Evolutionary conservation across 2,797 vertebrate genomes (phyloP), one percentile per base, ranked within the genome.

Genomic region (Nannoperca australis): DNA sequence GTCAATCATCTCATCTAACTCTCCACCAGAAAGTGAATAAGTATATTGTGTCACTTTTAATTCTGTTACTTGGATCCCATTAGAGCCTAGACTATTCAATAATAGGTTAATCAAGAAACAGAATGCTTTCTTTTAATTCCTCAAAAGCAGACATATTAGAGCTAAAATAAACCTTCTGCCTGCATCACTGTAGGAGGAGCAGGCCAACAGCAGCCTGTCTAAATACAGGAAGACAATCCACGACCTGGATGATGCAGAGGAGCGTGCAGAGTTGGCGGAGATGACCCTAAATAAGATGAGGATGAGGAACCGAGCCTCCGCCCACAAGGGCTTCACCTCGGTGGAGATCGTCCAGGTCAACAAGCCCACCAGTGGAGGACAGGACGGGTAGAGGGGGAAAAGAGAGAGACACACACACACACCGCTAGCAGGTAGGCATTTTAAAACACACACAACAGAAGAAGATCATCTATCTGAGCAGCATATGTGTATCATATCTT

Each of bases 201-300:
- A 96, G 70, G 93, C 90, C 60, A 96, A 91, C 82, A 80, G 92
- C 85, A 96, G 86, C 73, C 79, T 95, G 81, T 92, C 91, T 34
- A 90, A 82, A 78, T 94, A 95, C 81, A 88, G 84, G 67, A 95
- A 96, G 80, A 93, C 86, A 0, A 56, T 84, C 14, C 87, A 94
- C 0, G 79, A 95, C 12, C 73, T 93, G 72, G 93, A 94, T 0
- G 93, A 95, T 0, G 92, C 93, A 0, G 91, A 96, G 78, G 92
- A 96, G 66, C 66, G 77, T 53, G 93, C 89, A 0, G 92, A 93
- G 15, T 91, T 89, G 79, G 94, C 88, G 0, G 91, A 95, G 72
- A 84, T 92, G 0, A 83, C 93, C 13, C 86, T 94, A 15, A 95
- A 95, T 72, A 96, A 96, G 78, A 56, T 93, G 50, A 78, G 87